Evolutionary conservation across 2,797 vertebrate genomes (phyloP).

Genomic region (Apodemus agrarius): DNA sequence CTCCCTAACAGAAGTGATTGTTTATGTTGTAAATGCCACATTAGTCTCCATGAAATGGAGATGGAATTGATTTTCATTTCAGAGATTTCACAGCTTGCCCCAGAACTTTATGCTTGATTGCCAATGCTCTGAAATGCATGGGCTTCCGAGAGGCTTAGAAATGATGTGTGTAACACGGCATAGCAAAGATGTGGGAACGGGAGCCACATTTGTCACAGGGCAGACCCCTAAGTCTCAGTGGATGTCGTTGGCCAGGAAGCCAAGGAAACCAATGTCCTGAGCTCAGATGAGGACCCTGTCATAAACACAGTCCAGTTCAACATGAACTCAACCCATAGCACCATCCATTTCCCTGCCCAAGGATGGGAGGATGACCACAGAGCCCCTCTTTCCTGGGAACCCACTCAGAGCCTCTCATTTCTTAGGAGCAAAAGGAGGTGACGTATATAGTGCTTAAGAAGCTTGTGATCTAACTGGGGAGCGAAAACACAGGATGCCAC

Average conservation of each 20-base stretch:
- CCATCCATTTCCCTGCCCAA: neutral
- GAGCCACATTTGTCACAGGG: conserved; percentile 1
- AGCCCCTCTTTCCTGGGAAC: conserved; percentile 8
- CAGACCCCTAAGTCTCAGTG: conserved; percentile 27
- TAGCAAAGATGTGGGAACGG: conserved; percentile 52
- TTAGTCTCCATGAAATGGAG: conserved; percentile 88
- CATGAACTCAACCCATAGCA: neutral
- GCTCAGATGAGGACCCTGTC: neutral
- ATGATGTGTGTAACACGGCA: conserved; percentile 59
- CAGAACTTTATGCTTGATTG: conserved; percentile 87
- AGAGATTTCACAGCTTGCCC: conserved; percentile 89
- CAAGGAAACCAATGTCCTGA: neutral
- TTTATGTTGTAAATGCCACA: conserved; percentile 89
- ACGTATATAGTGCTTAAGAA: neutral
- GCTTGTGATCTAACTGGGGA: neutral
- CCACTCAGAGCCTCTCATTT: neutral
- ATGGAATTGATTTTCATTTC: conserved; percentile 89
- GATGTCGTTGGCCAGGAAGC: conserved; percentile 5
- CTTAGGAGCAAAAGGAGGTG: neutral
- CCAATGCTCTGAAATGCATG: conserved; percentile 75
- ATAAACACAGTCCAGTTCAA: neutral
- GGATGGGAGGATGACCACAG: neutral
- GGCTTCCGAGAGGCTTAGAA: conserved; percentile 72
- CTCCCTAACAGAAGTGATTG: conserved; percentile 86
- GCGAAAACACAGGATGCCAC: neutral